Evolutionary conservation across 2,888 invertebrate genomes (phyloP).

Genomic region (Ypsolopha sequella): DNA sequence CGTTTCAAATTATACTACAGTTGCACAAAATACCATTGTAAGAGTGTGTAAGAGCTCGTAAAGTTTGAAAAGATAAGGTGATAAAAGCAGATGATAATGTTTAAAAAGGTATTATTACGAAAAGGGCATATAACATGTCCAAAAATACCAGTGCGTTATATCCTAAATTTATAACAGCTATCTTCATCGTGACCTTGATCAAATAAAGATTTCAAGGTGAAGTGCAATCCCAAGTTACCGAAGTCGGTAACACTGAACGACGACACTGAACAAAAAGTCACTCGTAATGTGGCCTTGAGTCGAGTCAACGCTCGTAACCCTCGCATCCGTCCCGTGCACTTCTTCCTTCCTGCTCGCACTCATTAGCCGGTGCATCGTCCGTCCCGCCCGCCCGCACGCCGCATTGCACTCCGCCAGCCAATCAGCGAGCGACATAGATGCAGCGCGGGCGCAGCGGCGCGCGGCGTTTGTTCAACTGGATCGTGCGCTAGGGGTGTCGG

Average conservation of each 20-base stretch:
- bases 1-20: too few species aligned
- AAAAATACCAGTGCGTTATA: too few species aligned
- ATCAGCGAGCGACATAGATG: slow-evolving; percentile 29
- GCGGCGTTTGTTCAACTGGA: slow-evolving; percentile 59
- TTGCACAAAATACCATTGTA: too few species aligned
- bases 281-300: slow-evolving; percentile 57
- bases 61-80: too few species aligned
- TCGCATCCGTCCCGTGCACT: slow-evolving; percentile 60
- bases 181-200: slow-evolving; percentile 32
- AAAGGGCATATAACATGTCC: too few species aligned
- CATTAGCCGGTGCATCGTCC: slow-evolving; percentile 9
- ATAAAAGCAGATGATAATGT: too few species aligned
- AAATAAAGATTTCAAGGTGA: slow-evolving; percentile 61
- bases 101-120: too few species aligned
- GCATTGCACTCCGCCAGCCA: slow-evolving; percentile 29
- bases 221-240: slow-evolving; percentile 34
- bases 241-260: slow-evolving; percentile 25
- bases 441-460: slow-evolving; percentile 55
- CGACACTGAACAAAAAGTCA: slow-evolving; percentile 50
- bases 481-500: slow-evolving; percentile 55
- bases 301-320: slow-evolving; percentile 65
- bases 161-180: too few species aligned
- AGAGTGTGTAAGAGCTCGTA: too few species aligned
- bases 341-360: slow-evolving; percentile 30
- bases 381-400: too few species aligned